Percentiles rank a stretch among this genome's conserved stretches.
Conservation (phyloP, 2,113 vertebrate genomes). For the Isurus oxyrinchus region DNA sequence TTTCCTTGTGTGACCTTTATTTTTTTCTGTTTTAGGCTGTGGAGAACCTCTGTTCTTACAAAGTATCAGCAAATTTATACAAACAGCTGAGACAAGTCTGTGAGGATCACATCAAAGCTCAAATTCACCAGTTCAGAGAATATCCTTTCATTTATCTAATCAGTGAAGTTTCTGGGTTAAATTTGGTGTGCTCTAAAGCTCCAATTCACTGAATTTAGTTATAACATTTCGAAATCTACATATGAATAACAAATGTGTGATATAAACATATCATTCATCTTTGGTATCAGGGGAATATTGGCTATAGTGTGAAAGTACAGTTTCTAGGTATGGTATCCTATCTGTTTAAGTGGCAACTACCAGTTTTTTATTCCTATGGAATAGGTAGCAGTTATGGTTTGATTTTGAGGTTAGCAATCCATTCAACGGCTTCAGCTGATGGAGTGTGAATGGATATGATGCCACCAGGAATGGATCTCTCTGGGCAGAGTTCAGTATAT, state of each 20-base stretch:
- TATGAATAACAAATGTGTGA: neutral
- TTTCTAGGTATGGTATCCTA: neutral
- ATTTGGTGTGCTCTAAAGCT: neutral
- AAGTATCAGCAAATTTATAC: conserved; percentile 96
- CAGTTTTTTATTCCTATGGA: neutral
- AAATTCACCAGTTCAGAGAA: conserved; percentile 98
- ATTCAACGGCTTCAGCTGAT: no score
- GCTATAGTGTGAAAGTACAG: neutral
- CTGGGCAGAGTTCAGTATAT: no score
- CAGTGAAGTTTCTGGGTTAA: neutral
- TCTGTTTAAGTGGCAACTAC: neutral
- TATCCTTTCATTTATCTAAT: conserved; percentile 72
- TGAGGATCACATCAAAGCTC: conserved; percentile 98
- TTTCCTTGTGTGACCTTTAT: neutral
- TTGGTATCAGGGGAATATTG: neutral
- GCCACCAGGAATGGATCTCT: no score
- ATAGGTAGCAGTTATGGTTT: neutral
- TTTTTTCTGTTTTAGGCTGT: conserved; percentile 71
- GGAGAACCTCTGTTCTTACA: conserved; percentile 97
- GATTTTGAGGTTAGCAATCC: no score
- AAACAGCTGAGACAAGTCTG: conserved; percentile 92
- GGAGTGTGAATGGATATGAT: no score
- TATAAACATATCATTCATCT: neutral
- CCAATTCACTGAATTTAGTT: neutral
- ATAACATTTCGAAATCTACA: neutral